Conservation (phyloP, 2,113 vertebrate genomes). For the Thunnus maccoyii region DNA sequence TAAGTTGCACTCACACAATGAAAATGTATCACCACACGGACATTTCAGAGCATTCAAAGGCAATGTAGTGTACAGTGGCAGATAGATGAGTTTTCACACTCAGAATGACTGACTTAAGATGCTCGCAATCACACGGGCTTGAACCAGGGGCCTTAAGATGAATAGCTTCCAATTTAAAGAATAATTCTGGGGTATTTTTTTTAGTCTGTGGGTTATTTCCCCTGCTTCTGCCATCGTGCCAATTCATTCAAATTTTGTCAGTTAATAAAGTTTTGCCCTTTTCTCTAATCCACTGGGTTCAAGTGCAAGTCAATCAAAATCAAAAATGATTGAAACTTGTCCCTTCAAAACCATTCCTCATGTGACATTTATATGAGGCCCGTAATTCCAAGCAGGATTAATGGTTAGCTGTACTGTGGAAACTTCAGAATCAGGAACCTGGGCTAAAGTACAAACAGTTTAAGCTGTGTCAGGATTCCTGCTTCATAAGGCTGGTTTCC, state of each 20-base stretch:
- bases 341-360: background rate
- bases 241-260: conserved; percentile 7
- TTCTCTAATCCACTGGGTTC: conserved; percentile 9
- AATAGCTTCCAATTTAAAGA: conserved; percentile 33
- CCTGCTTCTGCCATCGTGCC: background rate
- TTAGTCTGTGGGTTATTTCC: background rate
- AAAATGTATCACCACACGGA: conserved; percentile 21
- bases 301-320: background rate
- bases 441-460: conserved; percentile 5
- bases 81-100: conserved; percentile 40
- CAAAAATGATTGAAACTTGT: conserved; percentile 2
- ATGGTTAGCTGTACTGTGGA: background rate
- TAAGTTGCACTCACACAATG: conserved; percentile 40
- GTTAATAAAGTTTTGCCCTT: conserved; percentile 10
- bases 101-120: conserved; percentile 29
- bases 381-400: conserved; percentile 2
- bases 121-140: background rate
- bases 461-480: background rate
- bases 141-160: background rate
- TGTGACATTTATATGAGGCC: conserved; percentile 9
- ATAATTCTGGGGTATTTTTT: conserved; percentile 1
- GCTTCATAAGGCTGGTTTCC: background rate
- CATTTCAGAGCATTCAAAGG: conserved; percentile 18
- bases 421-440: conserved; percentile 2
- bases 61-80: conserved; percentile 35